Evolutionary conservation across 2,113 vertebrate species (phyloP).

Genomic region (Poecilia latipinna): DNA sequence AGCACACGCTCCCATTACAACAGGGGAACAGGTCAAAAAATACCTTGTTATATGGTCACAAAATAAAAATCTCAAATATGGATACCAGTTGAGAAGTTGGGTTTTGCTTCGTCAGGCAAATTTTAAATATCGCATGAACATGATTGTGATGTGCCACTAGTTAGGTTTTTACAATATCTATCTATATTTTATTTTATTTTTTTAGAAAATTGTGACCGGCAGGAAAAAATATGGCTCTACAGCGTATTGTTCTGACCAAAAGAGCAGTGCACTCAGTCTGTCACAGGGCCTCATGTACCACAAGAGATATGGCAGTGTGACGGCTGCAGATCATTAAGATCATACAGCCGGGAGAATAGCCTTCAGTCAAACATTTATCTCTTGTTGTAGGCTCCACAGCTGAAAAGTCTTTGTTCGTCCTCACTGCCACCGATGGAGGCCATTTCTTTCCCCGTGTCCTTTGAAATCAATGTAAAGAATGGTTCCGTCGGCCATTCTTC

Average conservation of each 20-base stretch:
- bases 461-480: conserved; percentile 70
- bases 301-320: conserved; percentile 71
- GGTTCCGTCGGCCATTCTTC: conserved; percentile 53
- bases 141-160: too few species aligned
- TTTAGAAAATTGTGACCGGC: conserved; percentile 43
- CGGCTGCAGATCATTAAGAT: conserved; percentile 75
- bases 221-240: conserved; percentile 41
- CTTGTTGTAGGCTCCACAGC: conserved; percentile 43
- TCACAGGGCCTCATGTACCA: conserved; percentile 69
- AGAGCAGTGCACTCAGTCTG: conserved; percentile 45
- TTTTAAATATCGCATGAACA: too few species aligned
- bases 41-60: too few species aligned
- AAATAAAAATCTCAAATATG: too few species aligned
- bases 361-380: conserved; percentile 79
- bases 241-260: conserved; percentile 64
- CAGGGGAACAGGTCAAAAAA: too few species aligned
- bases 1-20: too few species aligned
- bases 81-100: too few species aligned
- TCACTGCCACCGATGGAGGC: conserved; percentile 69
- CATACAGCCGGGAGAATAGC: conserved; percentile 67
- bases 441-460: conserved; percentile 66
- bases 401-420: conserved; percentile 73
- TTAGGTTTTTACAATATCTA: not conserved
- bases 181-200: not conserved
- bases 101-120: too few species aligned